Conservation (phyloP, 2,113 vertebrate genomes). For the Hipposideros armiger region DNA sequence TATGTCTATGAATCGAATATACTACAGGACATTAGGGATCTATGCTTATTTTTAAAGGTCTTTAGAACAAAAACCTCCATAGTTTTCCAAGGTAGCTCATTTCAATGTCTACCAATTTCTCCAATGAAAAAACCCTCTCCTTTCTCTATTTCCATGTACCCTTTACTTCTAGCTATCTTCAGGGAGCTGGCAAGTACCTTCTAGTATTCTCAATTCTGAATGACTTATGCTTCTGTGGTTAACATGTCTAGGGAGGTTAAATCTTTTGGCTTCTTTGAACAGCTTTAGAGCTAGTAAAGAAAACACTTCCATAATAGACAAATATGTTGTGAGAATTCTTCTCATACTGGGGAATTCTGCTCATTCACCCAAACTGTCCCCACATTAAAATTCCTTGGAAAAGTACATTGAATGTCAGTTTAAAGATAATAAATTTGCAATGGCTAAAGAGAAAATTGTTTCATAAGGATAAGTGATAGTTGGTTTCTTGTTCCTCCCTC, state of each 20-base stretch:
- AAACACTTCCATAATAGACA: background rate
- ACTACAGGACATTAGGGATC: background rate
- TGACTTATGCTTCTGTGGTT: background rate
- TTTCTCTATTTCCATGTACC: background rate
- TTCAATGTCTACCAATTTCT: background rate
- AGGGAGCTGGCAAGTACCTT: background rate
- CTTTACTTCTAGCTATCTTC: background rate
- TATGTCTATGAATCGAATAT: background rate
- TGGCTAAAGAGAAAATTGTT: background rate
- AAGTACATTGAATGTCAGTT: background rate
- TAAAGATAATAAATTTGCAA: conserved; percentile 35
- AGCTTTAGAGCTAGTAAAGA: conserved; percentile 5
- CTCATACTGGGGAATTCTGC: background rate
- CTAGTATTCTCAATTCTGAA: background rate
- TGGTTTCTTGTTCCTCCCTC: background rate
- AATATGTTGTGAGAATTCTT: conserved; percentile 15
- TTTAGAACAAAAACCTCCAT: background rate
- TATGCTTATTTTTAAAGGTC: background rate
- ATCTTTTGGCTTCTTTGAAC: conserved; percentile 39
- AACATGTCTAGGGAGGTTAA: background rate
- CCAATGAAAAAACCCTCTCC: background rate
- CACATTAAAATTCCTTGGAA: background rate
- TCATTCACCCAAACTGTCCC: background rate
- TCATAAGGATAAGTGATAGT: background rate
- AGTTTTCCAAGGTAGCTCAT: background rate